Base-by-base conservation (phyloP, 2,797 vertebrate species). In the Melanotaenia boesemani region DNA sequence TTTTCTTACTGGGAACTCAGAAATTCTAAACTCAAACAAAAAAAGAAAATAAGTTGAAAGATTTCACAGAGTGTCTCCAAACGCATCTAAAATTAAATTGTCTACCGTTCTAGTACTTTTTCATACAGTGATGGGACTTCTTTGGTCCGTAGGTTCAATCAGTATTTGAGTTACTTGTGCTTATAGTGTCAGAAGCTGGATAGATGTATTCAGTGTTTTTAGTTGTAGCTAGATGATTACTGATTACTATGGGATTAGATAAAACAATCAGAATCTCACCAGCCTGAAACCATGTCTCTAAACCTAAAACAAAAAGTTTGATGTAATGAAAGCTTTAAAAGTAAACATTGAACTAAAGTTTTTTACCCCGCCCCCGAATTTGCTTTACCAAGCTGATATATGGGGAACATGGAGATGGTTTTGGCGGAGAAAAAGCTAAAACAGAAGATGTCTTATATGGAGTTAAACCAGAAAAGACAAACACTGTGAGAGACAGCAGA, bases 401-500 rank as follows among this genome's bases (percentile, higher is more conserved):
- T 11, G 12, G 24, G 52, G 52, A 24, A 52, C 22, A 11, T 22
- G n/a, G n/a, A 22, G 50, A 52, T 54, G 22, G 11, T 26, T 26
- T 54, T 54, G 52, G 22, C 24, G 12, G 22, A 32, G 9, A 5
- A 54, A 16, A 13, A 28, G 13, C 16, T 48, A 34, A 70, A 54
- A 59, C 28, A 39, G 64, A 64, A 26, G 41, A 20, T 34, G 32
- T 78, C 41, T 48, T 10, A 56, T 16, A 30, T 34, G 39, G 24
- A 64, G 46, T 28, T 32, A 16, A 70, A 76, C n/a, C 6, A 22
- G 36, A 2, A 56, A 62, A 70, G 58, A 61, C 2, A 32, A 13
- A 39, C 10, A 59, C 26, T 56, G 24, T 24, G 28, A 50, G 24
- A 59, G 6, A 60, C 5, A 9, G 61, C 54, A 65, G 26, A 63